Percentiles rank a stretch among this genome's conserved stretches.
These are phyloP conservation scores for Eumeta japonica DNA, from an alignment of 1,140 invertebrate genomes.

Conservation along the genomic window DNA sequence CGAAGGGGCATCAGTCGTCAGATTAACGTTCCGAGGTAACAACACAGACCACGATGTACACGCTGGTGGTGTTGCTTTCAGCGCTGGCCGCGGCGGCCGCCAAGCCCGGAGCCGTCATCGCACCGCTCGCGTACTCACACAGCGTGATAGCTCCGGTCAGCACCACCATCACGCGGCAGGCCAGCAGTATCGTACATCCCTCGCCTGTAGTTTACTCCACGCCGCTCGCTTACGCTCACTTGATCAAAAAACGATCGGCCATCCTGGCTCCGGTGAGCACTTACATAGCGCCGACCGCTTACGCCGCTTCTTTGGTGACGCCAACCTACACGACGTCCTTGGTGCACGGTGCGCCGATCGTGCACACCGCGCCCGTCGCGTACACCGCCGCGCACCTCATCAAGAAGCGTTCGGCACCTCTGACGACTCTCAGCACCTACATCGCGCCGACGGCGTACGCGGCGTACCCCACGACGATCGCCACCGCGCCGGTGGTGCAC, in stretches of 20 bases:
- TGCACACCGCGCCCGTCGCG: conserved; percentile 22
- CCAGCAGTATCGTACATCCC: conserved; percentile 44
- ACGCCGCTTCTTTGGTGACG: conserved; percentile 16
- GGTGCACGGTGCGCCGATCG: conserved; percentile 19
- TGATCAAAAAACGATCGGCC: conserved; percentile 32
- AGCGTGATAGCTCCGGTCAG: conserved; percentile 26
- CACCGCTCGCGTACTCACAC: conserved; percentile 11
- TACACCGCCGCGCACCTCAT: conserved; percentile 27
- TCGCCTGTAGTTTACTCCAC: conserved; percentile 22
- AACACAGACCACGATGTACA: conserved; percentile 56
- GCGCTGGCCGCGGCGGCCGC: conserved; percentile 51
- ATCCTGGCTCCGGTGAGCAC: conserved; percentile 29
- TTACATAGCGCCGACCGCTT: conserved; percentile 16
- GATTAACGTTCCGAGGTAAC: too few species aligned
- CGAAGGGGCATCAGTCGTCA: conserved; percentile 39
- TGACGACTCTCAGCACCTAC: conserved; percentile 12
- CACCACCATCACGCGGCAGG: conserved; percentile 27
- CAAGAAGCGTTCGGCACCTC: conserved; percentile 32
- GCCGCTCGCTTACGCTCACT: conserved; percentile 30
- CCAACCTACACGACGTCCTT: conserved; percentile 10
- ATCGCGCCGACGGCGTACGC: conserved; percentile 25
- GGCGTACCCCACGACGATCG: conserved; percentile 12
- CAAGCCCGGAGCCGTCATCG: conserved; percentile 35
- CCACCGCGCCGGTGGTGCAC: conserved; percentile 17
- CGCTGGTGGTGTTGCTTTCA: conserved; percentile 59